Base-by-base conservation (phyloP, 2,888 invertebrate species). In the Tachina grossa region DNA sequence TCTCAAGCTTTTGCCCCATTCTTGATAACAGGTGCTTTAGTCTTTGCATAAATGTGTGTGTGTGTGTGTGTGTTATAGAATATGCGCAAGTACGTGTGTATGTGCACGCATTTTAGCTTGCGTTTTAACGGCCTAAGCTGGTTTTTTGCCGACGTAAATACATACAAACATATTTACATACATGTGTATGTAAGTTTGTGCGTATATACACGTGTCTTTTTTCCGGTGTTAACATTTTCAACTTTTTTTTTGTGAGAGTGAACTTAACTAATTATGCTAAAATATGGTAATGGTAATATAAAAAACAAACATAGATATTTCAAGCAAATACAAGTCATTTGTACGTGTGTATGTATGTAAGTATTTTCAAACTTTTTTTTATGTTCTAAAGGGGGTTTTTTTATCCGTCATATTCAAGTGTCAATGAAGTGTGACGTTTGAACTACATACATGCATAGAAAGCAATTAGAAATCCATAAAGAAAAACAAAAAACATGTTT, bases 381-480 rank as follows among this genome's bases (percentile, higher is more conserved):
- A 19, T 51, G 19, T 41, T 75, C 31, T 43, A 10, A 51, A 19
- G 84, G 71, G 80, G 65, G 68, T 66, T 76, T 84, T n/a, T 80
- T 76, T 72, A 43, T n/a, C 59, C 41, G 19, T 6, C 45, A 31
- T 57, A 71, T 39, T 41, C 11, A 63, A 72, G 13, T 72, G 72
- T 59, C 63, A 76, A 76, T 82, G 63, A 63, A 55, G 49, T 71
- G 49, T 83, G 65, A 83, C 71, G 57, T 65, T 77, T 76, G 55
- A 47, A 16, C 65, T 65, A 19, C 49, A 65, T 43, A 51, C 53
- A 45, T 47, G 47, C 47, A 49, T 57, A n/a, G 8, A 45, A 66
- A 47, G 16, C n/a, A 59, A 19, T 75, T 6, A 47, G 14, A 11
- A 31, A 51, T 59, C 41, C 11, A 10, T 45, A 19, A 22, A 47